Evolutionary conservation across 2,113 vertebrate genomes (phyloP).

Genomic region (Cheirogaleus medius): DNA sequence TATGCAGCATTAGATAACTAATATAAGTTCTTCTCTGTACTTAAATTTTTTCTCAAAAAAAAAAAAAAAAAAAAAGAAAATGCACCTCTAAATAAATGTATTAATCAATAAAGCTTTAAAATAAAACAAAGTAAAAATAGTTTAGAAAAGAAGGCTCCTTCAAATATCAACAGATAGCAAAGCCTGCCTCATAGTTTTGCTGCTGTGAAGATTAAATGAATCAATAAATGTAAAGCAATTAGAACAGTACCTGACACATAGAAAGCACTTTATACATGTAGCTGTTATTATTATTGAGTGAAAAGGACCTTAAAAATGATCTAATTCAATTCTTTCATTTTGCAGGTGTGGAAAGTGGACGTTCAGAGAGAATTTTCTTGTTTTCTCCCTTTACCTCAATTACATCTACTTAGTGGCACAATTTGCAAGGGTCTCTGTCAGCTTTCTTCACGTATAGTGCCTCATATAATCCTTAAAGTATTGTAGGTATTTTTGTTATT

Average conservation of each 20-base stretch:
- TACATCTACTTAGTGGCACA: background rate
- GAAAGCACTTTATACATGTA: too few species aligned
- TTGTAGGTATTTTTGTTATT: background rate
- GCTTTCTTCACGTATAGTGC: background rate
- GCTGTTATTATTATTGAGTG: background rate
- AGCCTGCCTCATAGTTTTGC: background rate
- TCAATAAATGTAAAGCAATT: background rate
- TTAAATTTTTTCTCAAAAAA: background rate
- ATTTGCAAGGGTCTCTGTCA: background rate
- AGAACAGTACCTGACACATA: background rate
- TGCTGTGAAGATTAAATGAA: background rate
- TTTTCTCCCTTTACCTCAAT: background rate
- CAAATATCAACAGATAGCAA: background rate
- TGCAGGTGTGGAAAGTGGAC: background rate
- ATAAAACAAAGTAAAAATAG: background rate
- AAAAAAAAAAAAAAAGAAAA: background rate
- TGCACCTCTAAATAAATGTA: background rate
- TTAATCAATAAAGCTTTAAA: background rate
- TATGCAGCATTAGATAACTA: background rate
- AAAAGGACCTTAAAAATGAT: background rate
- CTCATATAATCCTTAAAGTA: background rate
- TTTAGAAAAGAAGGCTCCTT: background rate
- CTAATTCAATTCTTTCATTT: background rate
- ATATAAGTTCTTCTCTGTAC: background rate
- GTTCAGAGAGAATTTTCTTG: background rate